A percentile compares a stretch with the other conserved stretches of the same genome.
phyloP scores from a whole-genome alignment of 2,888 invertebrate species.

The Meteorus colon region DNA sequence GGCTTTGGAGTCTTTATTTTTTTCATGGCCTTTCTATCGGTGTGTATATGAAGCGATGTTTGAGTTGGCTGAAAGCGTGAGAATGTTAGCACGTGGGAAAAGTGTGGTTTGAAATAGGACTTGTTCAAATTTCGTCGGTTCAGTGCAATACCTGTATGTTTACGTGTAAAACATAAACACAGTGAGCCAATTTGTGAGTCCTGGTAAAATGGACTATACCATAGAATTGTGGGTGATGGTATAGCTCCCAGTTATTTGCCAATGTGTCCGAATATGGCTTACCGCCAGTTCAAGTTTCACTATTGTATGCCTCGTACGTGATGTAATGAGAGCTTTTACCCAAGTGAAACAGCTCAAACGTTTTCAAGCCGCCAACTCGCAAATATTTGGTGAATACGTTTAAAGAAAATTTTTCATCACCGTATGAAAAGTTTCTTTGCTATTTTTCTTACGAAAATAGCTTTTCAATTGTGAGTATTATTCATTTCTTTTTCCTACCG shows the following conservation, averaged over 20 bases:
- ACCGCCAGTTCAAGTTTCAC: background rate
- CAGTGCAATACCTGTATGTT: background rate
- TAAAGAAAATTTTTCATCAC: background rate
- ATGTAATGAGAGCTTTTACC: conserved; percentile 27
- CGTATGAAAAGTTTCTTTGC: background rate
- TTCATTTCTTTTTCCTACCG: no score
- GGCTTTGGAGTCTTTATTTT: background rate
- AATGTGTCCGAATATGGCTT: background rate
- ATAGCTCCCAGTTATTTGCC: background rate
- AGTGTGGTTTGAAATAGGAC: no score
- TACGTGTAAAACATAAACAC: background rate
- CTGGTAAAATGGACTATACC: background rate
- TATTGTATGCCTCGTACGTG: background rate
- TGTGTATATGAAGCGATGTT: no score
- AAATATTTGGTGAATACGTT: conserved; percentile 9
- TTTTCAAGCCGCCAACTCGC: background rate
- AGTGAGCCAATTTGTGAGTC: background rate
- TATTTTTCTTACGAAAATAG: background rate
- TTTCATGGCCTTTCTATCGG: background rate
- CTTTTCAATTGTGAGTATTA: background rate
- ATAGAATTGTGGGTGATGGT: background rate
- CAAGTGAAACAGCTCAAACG: background rate
- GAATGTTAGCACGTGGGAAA: no score
- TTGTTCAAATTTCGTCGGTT: background rate
- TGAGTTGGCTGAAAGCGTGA: no score